Evolutionary conservation across 2,888 invertebrate species (phyloP).

Genomic region (Cyrtodaria siliqua): DNA sequence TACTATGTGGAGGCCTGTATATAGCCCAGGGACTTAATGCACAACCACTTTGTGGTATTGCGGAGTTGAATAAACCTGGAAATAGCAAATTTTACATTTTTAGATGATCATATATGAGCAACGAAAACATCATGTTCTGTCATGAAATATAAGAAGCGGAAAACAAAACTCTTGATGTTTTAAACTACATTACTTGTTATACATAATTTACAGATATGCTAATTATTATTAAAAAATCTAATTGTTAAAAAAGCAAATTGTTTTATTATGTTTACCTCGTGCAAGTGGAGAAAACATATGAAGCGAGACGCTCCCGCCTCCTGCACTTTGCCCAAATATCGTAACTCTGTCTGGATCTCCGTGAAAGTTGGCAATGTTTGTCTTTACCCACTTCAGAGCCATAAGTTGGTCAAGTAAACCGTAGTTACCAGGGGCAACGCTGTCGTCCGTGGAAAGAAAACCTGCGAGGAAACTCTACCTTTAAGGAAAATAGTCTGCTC

Average conservation of each 20-base stretch:
- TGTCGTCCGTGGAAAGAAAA: conserved; percentile 89
- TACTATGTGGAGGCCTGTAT: conserved; percentile 82
- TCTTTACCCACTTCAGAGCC: conserved; percentile 88
- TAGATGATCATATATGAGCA: too few relatives aligned
- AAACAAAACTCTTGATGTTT: neutral
- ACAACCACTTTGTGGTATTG: conserved; percentile 88
- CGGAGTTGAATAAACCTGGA: conserved; percentile 87
- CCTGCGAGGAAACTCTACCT: too few relatives aligned
- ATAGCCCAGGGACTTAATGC: conserved; percentile 87
- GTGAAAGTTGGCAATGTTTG: conserved; percentile 87
- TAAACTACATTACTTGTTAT: too few relatives aligned
- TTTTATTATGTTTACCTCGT: too few relatives aligned
- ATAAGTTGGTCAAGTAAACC: conserved; percentile 87
- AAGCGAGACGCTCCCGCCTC: conserved; percentile 86
- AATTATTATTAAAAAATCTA: too few relatives aligned
- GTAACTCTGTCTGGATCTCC: conserved; percentile 87
- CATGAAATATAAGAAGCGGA: neutral
- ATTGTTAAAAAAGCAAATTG: too few relatives aligned
- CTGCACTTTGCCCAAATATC: conserved; percentile 88
- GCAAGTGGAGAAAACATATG: conserved; percentile 82
- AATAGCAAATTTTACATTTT: too few relatives aligned
- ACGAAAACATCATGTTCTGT: too few relatives aligned
- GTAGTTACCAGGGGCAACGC: conserved; percentile 90
- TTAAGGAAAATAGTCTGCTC: too few relatives aligned
- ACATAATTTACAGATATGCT: too few relatives aligned